A percentile compares a stretch with the other conserved stretches of the same genome.
phyloP scores from a whole-genome alignment of 2,797 vertebrate genomes.

The Silurus aristotelis region DNA sequence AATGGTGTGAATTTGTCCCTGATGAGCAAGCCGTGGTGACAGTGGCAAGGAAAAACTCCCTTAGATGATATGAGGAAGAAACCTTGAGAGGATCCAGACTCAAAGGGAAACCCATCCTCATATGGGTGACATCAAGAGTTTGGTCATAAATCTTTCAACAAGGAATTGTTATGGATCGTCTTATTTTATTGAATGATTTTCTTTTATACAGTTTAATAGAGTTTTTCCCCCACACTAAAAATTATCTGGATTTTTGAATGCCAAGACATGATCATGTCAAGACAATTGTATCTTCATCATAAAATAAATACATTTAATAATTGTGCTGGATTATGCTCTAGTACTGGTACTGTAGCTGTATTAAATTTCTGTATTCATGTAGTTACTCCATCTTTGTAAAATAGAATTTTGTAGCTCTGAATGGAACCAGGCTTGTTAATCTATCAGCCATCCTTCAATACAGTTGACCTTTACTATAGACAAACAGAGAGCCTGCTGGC shows the following conservation, averaged over 20 bases:
- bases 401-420: background rate
- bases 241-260: background rate
- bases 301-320: background rate
- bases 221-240: background rate
- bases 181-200: background rate
- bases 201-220: background rate
- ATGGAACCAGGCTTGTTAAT: constrained; percentile 29
- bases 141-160: too few species aligned
- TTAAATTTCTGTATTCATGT: background rate
- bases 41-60: too few species aligned
- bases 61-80: too few species aligned
- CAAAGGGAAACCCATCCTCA: too few species aligned
- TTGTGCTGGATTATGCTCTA: background rate
- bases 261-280: background rate
- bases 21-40: too few species aligned
- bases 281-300: background rate
- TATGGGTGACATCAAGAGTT: too few species aligned
- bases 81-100: too few species aligned
- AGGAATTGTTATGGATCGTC: background rate
- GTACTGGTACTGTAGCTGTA: background rate
- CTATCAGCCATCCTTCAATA: constrained; percentile 28
- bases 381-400: background rate
- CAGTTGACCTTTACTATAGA: constrained; percentile 46
- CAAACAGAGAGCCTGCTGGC: constrained; percentile 22
- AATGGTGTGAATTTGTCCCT: too few species aligned